Percentiles rank a stretch among this genome's conserved stretches.
phyloP scores from a whole-genome alignment of 1,140 invertebrate species.

The Temnothorax nylanderi region DNA sequence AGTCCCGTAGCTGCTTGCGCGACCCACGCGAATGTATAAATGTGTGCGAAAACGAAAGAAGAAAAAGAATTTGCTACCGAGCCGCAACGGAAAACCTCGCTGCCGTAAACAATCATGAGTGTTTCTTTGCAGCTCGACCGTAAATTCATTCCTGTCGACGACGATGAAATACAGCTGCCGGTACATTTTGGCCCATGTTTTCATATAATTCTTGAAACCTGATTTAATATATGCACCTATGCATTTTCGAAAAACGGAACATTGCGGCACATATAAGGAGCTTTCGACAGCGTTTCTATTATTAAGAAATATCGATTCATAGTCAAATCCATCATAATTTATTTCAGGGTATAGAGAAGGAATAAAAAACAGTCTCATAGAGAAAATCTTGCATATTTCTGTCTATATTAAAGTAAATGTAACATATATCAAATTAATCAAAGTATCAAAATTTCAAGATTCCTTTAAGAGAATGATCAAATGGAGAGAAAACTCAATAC shows the following conservation, averaged over 20 bases:
- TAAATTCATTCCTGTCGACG: constrained; percentile 77
- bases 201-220: constrained; percentile 34
- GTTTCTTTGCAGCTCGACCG: constrained; percentile 64
- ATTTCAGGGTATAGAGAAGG: not conserved
- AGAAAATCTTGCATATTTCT: not conserved
- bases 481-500: not conserved
- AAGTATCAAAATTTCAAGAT: not conserved
- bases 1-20: constrained; percentile 36
- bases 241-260: constrained; percentile 7
- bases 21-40: constrained; percentile 48
- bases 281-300: not conserved
- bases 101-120: constrained; percentile 79
- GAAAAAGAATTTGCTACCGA: not conserved
- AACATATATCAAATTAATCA: not conserved
- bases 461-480: not conserved
- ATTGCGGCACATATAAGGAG: not conserved
- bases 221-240: constrained; percentile 59
- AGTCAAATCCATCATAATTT: not conserved
- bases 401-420: not conserved
- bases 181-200: not conserved
- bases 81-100: constrained; percentile 58
- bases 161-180: constrained; percentile 63
- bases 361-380: not conserved
- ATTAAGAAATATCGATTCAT: constrained; percentile 42
- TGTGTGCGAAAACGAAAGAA: constrained; percentile 31